A percentile compares a stretch with the other conserved stretches of the same genome.
Conservation (phyloP, 2,888 invertebrate species). For the Drosophila percnosoma region DNA sequence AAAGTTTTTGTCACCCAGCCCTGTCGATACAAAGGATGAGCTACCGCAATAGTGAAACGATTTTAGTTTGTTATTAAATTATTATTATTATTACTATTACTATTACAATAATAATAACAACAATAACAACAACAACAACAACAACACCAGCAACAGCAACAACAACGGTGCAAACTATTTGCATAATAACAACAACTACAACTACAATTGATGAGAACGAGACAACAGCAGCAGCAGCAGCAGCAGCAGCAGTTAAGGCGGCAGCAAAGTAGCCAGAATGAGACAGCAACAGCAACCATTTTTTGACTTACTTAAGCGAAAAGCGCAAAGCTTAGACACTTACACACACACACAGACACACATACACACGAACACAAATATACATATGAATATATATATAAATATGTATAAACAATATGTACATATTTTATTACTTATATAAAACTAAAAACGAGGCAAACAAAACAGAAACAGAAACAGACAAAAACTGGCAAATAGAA, state of each 20-base stretch:
- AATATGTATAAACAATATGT: constrained; percentile 61
- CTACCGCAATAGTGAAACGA: constrained; percentile 89
- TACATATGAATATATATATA: constrained; percentile 35
- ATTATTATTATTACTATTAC: constrained; percentile 84
- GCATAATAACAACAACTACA: constrained; percentile 47
- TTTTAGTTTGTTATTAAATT: constrained; percentile 85
- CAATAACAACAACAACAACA: constrained; percentile 65
- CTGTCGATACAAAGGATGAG: constrained; percentile 93
- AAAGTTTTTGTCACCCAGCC: constrained; percentile 94
- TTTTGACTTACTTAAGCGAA: constrained; percentile 69
- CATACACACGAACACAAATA: constrained; percentile 15
- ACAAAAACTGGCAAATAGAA: constrained; percentile 51
- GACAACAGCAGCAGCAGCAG: constrained; percentile 33
- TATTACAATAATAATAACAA: constrained; percentile 82
- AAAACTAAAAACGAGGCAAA: constrained; percentile 73
- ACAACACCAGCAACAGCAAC: constrained; percentile 47
- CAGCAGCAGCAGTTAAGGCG: constrained; percentile 16
- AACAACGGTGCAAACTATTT: constrained; percentile 38
- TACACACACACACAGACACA: constrained; percentile 27
- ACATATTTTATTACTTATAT: constrained; percentile 78
- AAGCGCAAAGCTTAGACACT: constrained; percentile 52
- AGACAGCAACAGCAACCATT: constrained; percentile 65
- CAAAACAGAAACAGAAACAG: constrained; percentile 30
- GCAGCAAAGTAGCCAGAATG: constrained; percentile 32
- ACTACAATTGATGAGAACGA: constrained; percentile 62